Evolutionary conservation across 2,888 invertebrate species (phyloP), one percentile per base, ranked within the genome.

Genomic region (Dendrolimus houi): DNA sequence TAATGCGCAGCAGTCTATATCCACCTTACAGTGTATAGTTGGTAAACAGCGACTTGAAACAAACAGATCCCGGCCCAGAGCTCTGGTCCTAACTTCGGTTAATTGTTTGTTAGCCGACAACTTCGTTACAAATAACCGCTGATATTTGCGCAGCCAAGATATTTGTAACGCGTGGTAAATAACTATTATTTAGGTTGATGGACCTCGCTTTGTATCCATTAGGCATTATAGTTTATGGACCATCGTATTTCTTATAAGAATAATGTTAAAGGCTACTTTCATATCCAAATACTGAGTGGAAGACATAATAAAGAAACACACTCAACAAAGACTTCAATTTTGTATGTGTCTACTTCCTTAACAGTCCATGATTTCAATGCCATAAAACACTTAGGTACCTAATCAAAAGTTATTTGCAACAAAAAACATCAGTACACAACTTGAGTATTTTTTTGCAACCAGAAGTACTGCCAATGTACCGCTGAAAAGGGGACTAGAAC

Each of bases 1-100:
- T 10, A 47, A 47, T 9, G 47, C 12, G 7, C 9, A 47, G 9
- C 47, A 47, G 12, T 9, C 47, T 10, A 47, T 47, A 47, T 47
- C 47, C 12, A 47, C 12, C 47, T 47, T 10, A 47, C 9, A 29
- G 29, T 29, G 29, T 82, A 79, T 81, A 76, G 75, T 71, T 72
- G 74, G 77, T 84, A 86, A 85, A 85, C 81, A 85, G 68, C 69
- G 77, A 79, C 72, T 80, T 72, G 70, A 74, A 68, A 69, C 77
- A 83, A 85, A 85, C 79, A 83, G 75, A 77, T 74, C 75, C 71
- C 64, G 70, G 66, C 68, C 69, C 65, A 68, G 68, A 70, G 74
- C 71, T 70, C 74, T 70, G 72, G 71, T 77, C 77, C 75, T 79
- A 79, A 76, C 75, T 79, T 75, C 72, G 63, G 66, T 74, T 82